These are phyloP conservation scores for Sceloporus tristichus DNA, from an alignment of 2,113 vertebrate genomes.

Conservation along the genomic window DNA sequence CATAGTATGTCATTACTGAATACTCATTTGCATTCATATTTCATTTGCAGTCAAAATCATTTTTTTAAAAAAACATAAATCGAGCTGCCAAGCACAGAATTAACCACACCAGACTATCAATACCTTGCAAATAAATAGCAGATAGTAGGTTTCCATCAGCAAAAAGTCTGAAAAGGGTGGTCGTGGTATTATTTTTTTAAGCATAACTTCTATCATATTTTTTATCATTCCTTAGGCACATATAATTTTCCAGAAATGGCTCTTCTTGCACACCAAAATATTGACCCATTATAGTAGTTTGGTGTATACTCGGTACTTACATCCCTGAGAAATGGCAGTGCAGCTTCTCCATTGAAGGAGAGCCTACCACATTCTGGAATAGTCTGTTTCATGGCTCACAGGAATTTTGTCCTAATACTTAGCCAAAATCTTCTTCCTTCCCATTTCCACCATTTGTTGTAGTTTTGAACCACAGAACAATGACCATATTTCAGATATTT, in stretches of 20 bases:
- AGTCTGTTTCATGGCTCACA: too few relatives aligned
- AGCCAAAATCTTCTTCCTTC: too few relatives aligned
- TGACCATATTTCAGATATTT: too few relatives aligned
- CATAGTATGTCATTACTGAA: background rate
- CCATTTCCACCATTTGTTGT: too few relatives aligned
- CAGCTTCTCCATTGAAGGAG: too few relatives aligned
- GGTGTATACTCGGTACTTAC: background rate
- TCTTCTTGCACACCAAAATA: background rate
- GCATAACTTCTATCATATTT: background rate
- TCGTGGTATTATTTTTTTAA: background rate
- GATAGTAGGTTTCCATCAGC: background rate
- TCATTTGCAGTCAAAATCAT: background rate
- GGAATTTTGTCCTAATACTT: too few relatives aligned
- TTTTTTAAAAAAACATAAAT: background rate
- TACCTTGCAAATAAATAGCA: constrained; percentile 18
- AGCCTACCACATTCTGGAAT: too few relatives aligned
- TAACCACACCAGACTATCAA: background rate
- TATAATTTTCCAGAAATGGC: background rate
- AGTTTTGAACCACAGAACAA: too few relatives aligned
- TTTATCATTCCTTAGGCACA: background rate
- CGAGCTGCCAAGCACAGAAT: background rate
- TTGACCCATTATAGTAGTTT: background rate
- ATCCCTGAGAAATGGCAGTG: too few relatives aligned
- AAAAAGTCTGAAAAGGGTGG: background rate
- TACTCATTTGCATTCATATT: constrained; percentile 30